Conservation (phyloP, 2,797 vertebrate genomes). For the Syncerus caffer region DNA sequence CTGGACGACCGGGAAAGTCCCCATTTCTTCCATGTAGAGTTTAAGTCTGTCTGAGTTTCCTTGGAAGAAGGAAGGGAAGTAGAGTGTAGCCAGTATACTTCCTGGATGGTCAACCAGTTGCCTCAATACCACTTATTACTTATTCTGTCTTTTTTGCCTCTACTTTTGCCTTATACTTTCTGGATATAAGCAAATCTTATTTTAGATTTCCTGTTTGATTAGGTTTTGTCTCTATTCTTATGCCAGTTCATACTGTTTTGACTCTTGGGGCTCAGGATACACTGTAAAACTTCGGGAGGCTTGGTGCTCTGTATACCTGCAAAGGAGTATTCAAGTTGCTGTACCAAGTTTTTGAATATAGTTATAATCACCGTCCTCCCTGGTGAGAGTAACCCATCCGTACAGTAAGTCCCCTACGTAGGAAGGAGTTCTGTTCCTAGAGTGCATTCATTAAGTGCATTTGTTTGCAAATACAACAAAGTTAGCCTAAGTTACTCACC, state of each 20-base stretch:
- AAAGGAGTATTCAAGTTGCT: rapidly evolving
- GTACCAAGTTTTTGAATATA: background rate
- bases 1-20: background rate
- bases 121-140: background rate
- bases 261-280: background rate
- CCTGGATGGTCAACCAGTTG: too few species aligned
- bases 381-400: background rate
- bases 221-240: background rate
- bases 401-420: background rate
- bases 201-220: background rate
- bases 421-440: background rate
- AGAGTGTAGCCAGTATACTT: rapidly evolving
- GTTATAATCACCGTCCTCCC: background rate
- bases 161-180: background rate
- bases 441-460: background rate
- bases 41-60: background rate
- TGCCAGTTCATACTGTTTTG: background rate
- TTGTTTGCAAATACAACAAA: background rate
- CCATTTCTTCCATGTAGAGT: background rate
- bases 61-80: background rate
- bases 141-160: background rate
- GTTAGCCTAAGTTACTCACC: background rate
- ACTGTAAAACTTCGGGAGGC: background rate
- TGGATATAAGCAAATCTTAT: background rate
- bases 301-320: background rate